Evolutionary conservation across 2,888 invertebrate genomes (phyloP), one percentile per base, ranked within the genome.

Genomic region (Thelaira solivaga): DNA sequence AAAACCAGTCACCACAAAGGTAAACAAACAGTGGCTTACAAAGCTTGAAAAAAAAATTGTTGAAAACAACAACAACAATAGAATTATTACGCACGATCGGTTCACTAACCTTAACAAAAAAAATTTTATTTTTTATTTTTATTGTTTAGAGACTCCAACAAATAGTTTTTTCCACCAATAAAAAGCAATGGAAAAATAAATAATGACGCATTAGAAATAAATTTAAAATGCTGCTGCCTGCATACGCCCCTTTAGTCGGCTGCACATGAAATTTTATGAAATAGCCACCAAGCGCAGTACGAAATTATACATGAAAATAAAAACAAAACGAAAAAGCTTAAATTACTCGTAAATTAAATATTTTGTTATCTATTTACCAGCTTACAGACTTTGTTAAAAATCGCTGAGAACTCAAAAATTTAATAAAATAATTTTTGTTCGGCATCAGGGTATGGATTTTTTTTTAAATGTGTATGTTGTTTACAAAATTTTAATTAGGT

Each of bases 41-140:
- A 64, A 57, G 43, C 57, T 64, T 49, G 49, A 57, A 64, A 55
- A 36, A 57, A 29, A 64, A 53, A 45, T 59, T 65, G 41, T 49
- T 34, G 39, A 34, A 22, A 62, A 29, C 45, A n/a, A n/a, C n/a
- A n/a, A n/a, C 22, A 53, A 22, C 11, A 31, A 61, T 3, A 41
- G 29, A 47, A 41, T 7, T 68, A 62, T 61, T 61, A 76, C 39
- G 67, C 64, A 74, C 59, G 78, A 78, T 78, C 74, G 53, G 78
- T 78, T 78, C 78, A 78, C 61, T 71, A 74, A 78, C 74, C 78
- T 64, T 41, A 61, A 75, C 62, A 76, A 69, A 45, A 53, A 45
- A n/a, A n/a, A n/a, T n/a, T n/a, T n/a, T n/a, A n/a, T n/a, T n/a
- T n/a, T n/a, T n/a, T n/a, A n/a, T n/a, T n/a, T n/a, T n/a, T n/a